These are phyloP conservation scores for Ceratitis capitata DNA, from an alignment of 1,140 invertebrate species.

Conservation along the genomic window DNA sequence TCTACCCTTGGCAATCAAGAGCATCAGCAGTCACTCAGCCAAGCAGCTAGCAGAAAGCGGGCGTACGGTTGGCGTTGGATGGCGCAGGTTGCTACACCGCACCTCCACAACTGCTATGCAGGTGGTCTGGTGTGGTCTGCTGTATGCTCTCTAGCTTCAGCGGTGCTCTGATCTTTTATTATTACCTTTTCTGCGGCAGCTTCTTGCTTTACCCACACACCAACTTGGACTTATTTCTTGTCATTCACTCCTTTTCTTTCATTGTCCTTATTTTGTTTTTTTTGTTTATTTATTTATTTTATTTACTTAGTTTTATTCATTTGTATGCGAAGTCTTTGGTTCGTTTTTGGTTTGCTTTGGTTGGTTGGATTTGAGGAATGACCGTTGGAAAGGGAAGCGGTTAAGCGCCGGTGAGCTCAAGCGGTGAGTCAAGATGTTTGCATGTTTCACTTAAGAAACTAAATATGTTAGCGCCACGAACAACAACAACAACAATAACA, in stretches of 20 bases:
- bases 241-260: background rate
- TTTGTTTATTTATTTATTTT: background rate
- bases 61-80: background rate
- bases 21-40: too few relatives aligned
- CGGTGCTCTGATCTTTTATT: background rate
- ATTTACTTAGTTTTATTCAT: background rate
- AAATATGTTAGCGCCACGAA: conserved; percentile 18
- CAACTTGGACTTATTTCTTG: background rate
- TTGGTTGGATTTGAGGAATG: conserved; percentile 27
- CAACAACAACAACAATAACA: background rate
- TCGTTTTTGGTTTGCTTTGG: background rate
- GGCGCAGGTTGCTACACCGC: background rate
- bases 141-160: too few relatives aligned
- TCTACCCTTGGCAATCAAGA: background rate
- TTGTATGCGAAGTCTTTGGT: background rate
- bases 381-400: background rate
- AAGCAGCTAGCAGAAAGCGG: background rate
- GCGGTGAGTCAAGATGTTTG: background rate
- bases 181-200: background rate
- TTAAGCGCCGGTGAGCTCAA: background rate
- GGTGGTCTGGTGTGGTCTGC: background rate
- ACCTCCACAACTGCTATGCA: conserved; percentile 9
- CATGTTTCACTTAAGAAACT: background rate
- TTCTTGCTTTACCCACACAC: background rate
- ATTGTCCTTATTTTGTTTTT: background rate